Evolutionary conservation across 1,140 invertebrate genomes (phyloP).

Genomic region (Subanguina moxae): DNA sequence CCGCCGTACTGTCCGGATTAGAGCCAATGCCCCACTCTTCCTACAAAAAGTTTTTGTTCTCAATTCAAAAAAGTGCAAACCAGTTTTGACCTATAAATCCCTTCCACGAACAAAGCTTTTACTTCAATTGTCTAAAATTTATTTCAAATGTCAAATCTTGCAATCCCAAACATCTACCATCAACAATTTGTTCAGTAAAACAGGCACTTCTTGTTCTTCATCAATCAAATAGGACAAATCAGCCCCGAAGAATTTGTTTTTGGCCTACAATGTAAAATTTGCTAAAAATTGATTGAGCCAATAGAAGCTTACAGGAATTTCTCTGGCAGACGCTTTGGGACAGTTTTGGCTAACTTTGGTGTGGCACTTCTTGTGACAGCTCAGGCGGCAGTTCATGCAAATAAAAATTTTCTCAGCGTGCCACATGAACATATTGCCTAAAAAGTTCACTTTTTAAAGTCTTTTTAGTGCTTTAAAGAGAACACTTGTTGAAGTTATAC

Average conservation of each 20-base stretch:
- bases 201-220: constrained; percentile 73
- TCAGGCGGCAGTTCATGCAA: constrained; percentile 82
- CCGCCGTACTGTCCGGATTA: constrained; percentile 40
- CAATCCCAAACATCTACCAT: constrained; percentile 63
- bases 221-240: constrained; percentile 69
- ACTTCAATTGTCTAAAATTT: constrained; percentile 70
- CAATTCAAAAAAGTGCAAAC: too few species aligned
- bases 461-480: background rate
- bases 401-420: constrained; percentile 83
- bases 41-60: constrained; percentile 92
- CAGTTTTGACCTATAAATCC: constrained; percentile 2
- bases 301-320: constrained; percentile 23
- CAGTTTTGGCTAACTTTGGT: constrained; percentile 66
- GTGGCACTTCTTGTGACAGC: constrained; percentile 89
- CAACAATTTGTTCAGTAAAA: constrained; percentile 79
- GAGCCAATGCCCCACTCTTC: constrained; percentile 70
- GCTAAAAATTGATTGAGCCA: background rate
- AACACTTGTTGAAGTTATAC: too few species aligned
- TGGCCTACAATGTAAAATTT: constrained; percentile 1
- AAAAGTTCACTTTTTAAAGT: background rate
- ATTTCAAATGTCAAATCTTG: background rate
- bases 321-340: constrained; percentile 58
- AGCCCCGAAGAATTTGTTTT: constrained; percentile 70
- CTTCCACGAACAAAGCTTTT: constrained; percentile 74
- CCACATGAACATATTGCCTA: constrained; percentile 80